Conservation (phyloP, 2,113 vertebrate species). For the Eptesicus fuscus region DNA sequence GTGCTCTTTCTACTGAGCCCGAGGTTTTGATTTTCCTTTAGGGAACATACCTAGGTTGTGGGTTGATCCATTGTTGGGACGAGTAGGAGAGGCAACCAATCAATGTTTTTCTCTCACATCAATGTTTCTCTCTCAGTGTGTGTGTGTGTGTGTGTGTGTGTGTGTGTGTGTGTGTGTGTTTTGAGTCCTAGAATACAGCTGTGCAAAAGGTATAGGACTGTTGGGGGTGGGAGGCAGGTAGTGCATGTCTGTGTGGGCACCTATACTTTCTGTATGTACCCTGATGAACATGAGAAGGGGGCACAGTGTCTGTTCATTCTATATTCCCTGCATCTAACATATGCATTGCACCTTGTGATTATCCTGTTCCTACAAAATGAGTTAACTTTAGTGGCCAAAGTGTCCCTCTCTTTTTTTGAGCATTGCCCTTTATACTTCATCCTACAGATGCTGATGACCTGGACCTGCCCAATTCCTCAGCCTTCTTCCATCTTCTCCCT, state of each 20-base stretch:
- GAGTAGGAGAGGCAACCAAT: no score
- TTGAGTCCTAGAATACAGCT: background rate
- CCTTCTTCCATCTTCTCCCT: background rate
- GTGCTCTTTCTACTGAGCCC: no score
- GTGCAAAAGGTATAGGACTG: background rate
- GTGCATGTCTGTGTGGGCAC: no score
- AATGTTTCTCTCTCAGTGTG: no score
- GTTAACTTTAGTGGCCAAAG: background rate
- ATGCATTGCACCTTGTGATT: background rate
- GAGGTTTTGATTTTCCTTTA: no score
- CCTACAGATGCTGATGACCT: background rate
- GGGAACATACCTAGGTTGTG: no score
- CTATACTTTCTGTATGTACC: background rate
- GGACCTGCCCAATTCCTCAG: background rate
- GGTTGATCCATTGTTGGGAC: no score
- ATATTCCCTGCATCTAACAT: background rate
- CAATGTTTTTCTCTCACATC: no score
- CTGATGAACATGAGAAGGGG: background rate
- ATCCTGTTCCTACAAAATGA: background rate
- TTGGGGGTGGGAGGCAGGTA: fast-evolving
- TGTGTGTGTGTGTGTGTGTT: no score
- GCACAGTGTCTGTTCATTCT: background rate
- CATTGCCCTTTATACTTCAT: background rate
- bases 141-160: no score
- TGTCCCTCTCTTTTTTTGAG: background rate